Evolutionary conservation across 2,113 vertebrate species (phyloP).

Genomic region (Oncorhynchus keta): DNA sequence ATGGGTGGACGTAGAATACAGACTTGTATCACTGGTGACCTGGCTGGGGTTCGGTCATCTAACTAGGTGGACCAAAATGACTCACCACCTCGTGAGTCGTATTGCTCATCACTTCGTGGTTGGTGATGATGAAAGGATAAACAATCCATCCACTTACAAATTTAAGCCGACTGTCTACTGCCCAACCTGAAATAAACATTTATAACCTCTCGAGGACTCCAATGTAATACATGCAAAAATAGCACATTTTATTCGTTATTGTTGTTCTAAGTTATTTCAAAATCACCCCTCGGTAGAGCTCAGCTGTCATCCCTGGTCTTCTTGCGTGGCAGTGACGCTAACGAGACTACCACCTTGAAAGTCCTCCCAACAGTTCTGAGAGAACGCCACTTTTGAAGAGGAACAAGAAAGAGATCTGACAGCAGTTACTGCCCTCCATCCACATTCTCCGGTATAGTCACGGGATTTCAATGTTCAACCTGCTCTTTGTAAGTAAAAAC

Average conservation of each 20-base stretch:
- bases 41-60: neutral
- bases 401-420: slow-evolving; percentile 70
- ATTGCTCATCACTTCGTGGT: neutral
- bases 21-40: no score
- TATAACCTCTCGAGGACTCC: neutral
- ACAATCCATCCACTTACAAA: no score
- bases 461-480: slow-evolving; percentile 82
- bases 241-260: neutral
- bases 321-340: slow-evolving; percentile 34
- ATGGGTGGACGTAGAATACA: no score
- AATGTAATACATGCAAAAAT: neutral
- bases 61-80: neutral
- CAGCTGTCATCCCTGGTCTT: neutral
- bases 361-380: slow-evolving; percentile 63
- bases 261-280: neutral
- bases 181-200: neutral
- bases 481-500: slow-evolving; percentile 75
- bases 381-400: slow-evolving; percentile 65
- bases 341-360: slow-evolving; percentile 23
- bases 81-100: neutral
- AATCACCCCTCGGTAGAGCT: neutral
- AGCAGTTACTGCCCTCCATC: slow-evolving; percentile 67
- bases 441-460: slow-evolving; percentile 77
- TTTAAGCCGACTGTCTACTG: neutral
- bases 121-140: neutral